Conservation (phyloP, 2,113 vertebrate species). For the Poeciliopsis turrubarensis region DNA sequence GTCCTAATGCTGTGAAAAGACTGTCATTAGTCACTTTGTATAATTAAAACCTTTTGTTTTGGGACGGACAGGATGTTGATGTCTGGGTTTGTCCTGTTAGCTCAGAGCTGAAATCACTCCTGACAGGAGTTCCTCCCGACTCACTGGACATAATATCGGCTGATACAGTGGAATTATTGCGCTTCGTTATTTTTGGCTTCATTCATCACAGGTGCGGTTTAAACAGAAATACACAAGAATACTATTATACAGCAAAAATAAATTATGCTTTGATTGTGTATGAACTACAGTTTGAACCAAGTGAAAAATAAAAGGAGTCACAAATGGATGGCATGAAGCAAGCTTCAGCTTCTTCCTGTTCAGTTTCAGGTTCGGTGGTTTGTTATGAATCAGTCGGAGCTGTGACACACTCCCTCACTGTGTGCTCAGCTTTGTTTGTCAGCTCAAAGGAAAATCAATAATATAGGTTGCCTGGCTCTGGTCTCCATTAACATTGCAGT, state of each 20-base stretch:
- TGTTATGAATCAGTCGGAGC: neutral
- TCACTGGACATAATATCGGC: neutral
- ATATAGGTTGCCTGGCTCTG: neutral
- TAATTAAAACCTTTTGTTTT: neutral
- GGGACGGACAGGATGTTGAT: neutral
- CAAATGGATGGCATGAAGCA: neutral
- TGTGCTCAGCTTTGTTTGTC: neutral
- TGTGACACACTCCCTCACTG: neutral
- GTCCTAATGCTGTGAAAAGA: neutral
- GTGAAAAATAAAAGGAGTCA: too few relatives aligned
- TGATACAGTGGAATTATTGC: neutral
- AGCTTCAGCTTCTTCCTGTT: neutral
- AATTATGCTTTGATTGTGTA: neutral
- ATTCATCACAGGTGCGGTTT: neutral
- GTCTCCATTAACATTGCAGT: neutral
- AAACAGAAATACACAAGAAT: neutral
- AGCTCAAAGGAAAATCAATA: neutral
- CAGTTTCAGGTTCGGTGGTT: neutral
- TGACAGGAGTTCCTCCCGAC: neutral
- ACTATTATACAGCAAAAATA: neutral
- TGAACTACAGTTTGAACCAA: neutral
- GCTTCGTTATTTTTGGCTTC: neutral
- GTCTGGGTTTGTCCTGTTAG: neutral
- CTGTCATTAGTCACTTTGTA: neutral
- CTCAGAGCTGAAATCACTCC: neutral